Evolutionary conservation across 2,888 invertebrate species (phyloP).

Genomic region (Troilus luridus): DNA sequence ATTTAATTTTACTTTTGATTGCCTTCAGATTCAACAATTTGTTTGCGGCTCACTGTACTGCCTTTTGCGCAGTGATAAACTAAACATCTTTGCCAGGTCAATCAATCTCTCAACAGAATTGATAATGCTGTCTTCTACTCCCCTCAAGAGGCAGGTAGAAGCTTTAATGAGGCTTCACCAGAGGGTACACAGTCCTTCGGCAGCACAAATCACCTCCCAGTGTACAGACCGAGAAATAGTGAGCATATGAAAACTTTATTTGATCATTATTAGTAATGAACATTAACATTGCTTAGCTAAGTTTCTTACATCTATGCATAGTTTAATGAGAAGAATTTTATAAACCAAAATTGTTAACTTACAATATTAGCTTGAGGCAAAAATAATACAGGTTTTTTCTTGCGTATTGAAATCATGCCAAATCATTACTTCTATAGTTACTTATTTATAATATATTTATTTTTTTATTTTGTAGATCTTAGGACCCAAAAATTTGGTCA

Average conservation of each 20-base stretch:
- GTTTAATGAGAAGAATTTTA: no score
- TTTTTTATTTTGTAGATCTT: not conserved
- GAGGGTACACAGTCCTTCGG: constrained; percentile 60
- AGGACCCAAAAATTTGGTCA: not conserved
- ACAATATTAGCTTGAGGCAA: no score
- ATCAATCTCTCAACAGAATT: constrained; percentile 42
- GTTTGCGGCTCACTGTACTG: constrained; percentile 73
- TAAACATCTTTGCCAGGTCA: constrained; percentile 57
- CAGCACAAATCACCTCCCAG: constrained; percentile 59
- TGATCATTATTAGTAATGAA: not conserved
- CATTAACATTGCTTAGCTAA: not conserved
- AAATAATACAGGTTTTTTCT: no score
- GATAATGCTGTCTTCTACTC: not conserved
- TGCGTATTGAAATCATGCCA: no score
- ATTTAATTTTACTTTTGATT: not conserved
- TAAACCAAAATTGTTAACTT: no score
- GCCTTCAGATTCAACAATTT: constrained; percentile 71
- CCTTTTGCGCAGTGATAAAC: constrained; percentile 70
- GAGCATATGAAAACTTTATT: not conserved
- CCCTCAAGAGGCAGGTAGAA: constrained; percentile 60
- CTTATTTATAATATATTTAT: not conserved
- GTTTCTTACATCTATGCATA: no score
- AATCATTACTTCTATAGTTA: no score
- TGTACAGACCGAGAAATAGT: constrained; percentile 65
- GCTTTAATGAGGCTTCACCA: constrained; percentile 64